phyloP scores from a whole-genome alignment of 2,888 invertebrate genomes.

The Drosophila recens region DNA sequence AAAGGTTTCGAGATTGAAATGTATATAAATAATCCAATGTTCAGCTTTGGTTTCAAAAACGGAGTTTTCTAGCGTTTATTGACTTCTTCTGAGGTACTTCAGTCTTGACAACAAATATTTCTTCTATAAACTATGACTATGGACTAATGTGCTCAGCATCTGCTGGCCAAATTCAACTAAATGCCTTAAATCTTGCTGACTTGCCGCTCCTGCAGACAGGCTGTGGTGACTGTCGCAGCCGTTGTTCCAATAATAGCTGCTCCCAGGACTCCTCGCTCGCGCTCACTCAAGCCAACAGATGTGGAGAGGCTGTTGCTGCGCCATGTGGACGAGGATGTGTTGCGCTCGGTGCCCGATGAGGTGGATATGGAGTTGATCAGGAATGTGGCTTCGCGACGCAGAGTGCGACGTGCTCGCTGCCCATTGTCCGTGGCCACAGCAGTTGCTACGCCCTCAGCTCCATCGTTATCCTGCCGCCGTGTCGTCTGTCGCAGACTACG shows the following conservation, averaged over 20 bases:
- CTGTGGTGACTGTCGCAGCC: constrained; percentile 75
- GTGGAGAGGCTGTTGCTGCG: constrained; percentile 78
- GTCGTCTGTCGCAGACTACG: constrained; percentile 49
- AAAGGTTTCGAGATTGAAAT: constrained; percentile 4
- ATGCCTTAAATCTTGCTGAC: constrained; percentile 59
- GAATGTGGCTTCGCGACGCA: constrained; percentile 79
- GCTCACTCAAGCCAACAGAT: constrained; percentile 63
- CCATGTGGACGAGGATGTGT: constrained; percentile 70
- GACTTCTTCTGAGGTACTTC: constrained; percentile 82
- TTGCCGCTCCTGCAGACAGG: constrained; percentile 64
- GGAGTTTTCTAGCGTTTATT: constrained; percentile 73
- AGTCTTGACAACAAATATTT: constrained; percentile 80
- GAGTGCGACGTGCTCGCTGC: constrained; percentile 60
- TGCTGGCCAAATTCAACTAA: constrained; percentile 62
- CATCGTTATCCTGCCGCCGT: constrained; percentile 36
- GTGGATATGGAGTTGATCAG: constrained; percentile 80
- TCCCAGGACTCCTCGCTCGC: constrained; percentile 66
- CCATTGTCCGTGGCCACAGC: constrained; percentile 17
- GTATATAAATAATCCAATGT: background rate
- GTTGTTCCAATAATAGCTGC: constrained; percentile 81
- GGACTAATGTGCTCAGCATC: constrained; percentile 39
- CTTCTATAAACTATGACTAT: constrained; percentile 75
- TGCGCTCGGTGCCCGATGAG: constrained; percentile 81
- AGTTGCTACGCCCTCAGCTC: constrained; percentile 35
- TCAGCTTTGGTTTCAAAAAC: constrained; percentile 62